Percentiles rank a stretch among this genome's conserved stretches.
Conservation (phyloP, 1,140 invertebrate genomes). For the Anoplolepis gracilipes region DNA sequence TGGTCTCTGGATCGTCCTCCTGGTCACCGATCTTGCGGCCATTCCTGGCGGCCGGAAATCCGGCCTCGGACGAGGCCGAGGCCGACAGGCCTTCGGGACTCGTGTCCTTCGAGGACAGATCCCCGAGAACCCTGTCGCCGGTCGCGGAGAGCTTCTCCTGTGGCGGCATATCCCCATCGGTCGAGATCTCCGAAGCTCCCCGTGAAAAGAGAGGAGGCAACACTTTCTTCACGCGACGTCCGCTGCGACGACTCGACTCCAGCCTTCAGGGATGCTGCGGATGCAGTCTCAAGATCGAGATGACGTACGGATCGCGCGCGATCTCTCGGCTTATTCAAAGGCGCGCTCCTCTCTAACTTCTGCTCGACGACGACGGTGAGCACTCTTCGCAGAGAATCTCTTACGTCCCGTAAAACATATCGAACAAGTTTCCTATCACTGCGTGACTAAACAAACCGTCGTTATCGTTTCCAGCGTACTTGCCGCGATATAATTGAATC, state of each 20-base stretch:
- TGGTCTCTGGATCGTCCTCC: constrained; percentile 52
- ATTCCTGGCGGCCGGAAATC: background rate
- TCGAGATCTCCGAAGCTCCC: constrained; percentile 13
- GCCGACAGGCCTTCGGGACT: background rate
- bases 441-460: background rate
- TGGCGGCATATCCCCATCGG: constrained; percentile 67
- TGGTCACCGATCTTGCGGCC: background rate
- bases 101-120: constrained; percentile 32
- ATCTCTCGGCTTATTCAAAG: background rate
- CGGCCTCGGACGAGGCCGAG: constrained; percentile 11
- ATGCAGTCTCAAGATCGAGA: background rate
- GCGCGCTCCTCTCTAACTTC: background rate
- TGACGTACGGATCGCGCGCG: background rate
- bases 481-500: constrained; percentile 8
- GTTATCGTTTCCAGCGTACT: background rate
- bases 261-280: constrained; percentile 12
- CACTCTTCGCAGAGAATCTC: background rate
- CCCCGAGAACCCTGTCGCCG: background rate
- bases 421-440: background rate
- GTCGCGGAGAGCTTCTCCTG: constrained; percentile 68
- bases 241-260: background rate
- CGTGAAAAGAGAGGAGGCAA: background rate
- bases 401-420: constrained; percentile 38
- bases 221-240: background rate
- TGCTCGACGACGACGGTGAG: background rate